Evolutionary conservation across 2,113 vertebrate genomes (phyloP).

Genomic region (Anser cygnoides): DNA sequence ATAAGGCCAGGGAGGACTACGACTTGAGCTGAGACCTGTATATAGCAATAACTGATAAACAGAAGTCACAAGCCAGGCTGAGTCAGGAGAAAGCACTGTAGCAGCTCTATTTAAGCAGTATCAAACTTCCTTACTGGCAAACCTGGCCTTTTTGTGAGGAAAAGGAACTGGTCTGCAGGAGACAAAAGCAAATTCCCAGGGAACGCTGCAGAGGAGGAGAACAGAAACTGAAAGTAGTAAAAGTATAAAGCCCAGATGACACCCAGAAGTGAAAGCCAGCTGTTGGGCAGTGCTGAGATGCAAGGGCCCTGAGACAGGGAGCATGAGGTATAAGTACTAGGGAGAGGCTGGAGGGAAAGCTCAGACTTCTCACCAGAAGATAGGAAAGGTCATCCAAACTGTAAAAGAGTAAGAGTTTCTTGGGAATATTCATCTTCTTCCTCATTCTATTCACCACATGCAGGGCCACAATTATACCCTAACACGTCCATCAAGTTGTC

Average conservation of each 20-base stretch:
- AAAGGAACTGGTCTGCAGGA: background rate
- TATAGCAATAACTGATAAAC: background rate
- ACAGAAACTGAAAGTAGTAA: background rate
- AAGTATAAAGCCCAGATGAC: background rate
- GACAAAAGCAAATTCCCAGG: background rate
- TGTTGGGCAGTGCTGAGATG: fast-evolving
- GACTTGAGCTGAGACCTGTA: background rate
- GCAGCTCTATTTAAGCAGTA: background rate
- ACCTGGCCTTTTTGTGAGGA: background rate
- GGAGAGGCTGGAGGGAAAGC: background rate
- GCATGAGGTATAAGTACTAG: background rate
- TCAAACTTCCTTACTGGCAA: background rate
- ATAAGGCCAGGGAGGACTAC: background rate
- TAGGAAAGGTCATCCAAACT: background rate
- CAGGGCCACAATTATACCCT: background rate
- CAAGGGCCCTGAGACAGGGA: background rate
- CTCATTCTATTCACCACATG: background rate
- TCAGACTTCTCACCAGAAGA: background rate
- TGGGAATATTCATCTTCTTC: background rate
- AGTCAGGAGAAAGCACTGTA: background rate
- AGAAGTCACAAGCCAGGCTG: background rate
- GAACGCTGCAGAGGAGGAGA: background rate
- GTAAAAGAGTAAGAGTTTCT: background rate
- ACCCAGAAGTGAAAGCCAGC: background rate
- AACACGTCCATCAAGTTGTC: background rate